Base-by-base conservation (phyloP, 2,797 vertebrate genomes). In the Pseudotriccus pelzelni region DNA sequence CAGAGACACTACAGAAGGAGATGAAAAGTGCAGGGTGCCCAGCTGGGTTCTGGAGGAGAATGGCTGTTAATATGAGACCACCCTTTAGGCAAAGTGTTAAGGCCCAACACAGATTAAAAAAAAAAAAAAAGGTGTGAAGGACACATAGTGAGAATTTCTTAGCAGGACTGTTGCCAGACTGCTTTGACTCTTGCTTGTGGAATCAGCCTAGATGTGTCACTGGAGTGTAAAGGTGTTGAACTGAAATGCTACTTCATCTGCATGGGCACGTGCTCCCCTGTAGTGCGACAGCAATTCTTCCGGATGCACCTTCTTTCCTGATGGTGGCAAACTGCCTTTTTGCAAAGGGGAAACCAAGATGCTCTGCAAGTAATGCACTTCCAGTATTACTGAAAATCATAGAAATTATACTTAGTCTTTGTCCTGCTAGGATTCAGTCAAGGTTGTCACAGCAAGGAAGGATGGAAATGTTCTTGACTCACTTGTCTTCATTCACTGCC, bases 221-320 rank as follows among this genome's bases (percentile, higher is more conserved):
- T 92, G 94, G 87, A 77, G 63, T 83, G 89, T 76, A 85, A 92
- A 94, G 56, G 46, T 87, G 79, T 75, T 89, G 84, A 91, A 80
- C 56, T 0, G 0, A 89, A 95, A 77, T 60, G 53, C 15, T 30
- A 14, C 68, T 56, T 69, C 19, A n/a, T 62, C 81, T 80, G 68
- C 28, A 7, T 11, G 56, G 67, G 41, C 3, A 9, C 41, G 44
- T 60, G 44, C 53, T 83, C 30, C 87, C 72, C 95, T 5, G 8
- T 4, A 60, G 60, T 32, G 78, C 1, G 2, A 49, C 44, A 70
- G 64, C 56, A 87, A 28, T 53, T 63, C 56, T 89, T 28, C 47
- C 43, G 44, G 66, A 46, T 46, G 20, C 4, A 22, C 4, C 24
- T 88, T 81, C 37, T 39, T 64, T 70, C 25, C 34, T 32, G 36